Base-by-base conservation (phyloP, 2,797 vertebrate genomes). In the Halcyon leucocephala region DNA sequence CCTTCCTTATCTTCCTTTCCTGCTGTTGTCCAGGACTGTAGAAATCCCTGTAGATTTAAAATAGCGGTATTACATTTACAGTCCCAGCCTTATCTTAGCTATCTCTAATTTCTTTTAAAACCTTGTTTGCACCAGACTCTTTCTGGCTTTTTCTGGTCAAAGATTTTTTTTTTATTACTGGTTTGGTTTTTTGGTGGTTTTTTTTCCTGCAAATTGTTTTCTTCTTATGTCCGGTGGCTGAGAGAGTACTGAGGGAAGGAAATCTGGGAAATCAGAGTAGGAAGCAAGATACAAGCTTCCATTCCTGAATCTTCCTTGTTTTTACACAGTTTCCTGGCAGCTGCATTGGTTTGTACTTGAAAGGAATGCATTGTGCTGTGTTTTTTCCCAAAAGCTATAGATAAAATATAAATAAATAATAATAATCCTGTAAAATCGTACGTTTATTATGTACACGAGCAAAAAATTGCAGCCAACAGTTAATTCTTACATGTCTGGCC, bases 251-350 rank as follows among this genome's bases (percentile, higher is more conserved):
- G 12, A 70, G 89, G 95, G 95, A 82, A 96, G 95, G 96, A 96
- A 96, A 92, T 89, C n/a, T 96, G 95, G 86, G 92, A 93, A 92
- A 86, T 89, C 80, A 39, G 89, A 70, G 71, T 87, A 94, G 95
- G 81, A 95, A 96, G 86, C 77, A 83, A 90, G 83, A 95, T 70
- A 77, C 15, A 82, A 95, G 65, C 93, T 95, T 91, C 89, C 87
- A 91, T 95, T 96, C 89, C 91, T 67, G 67, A 84, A 8, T 66
- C 41, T 82, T 60, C 60, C 81, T 93, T 94, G 81, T 93, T 97
- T 95, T 96, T 81, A 31, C 46, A n/a, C 31, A 14, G 41, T 87
- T 96, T 96, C 95, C 93, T 94, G 82, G 78, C 94, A 95, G 93
- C 94, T 96, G 90, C 9, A 0, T 54, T 55, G 78, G 8, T 73